Evolutionary conservation across 2,113 vertebrate species (phyloP).

Genomic region (Todiramphus chloris): DNA sequence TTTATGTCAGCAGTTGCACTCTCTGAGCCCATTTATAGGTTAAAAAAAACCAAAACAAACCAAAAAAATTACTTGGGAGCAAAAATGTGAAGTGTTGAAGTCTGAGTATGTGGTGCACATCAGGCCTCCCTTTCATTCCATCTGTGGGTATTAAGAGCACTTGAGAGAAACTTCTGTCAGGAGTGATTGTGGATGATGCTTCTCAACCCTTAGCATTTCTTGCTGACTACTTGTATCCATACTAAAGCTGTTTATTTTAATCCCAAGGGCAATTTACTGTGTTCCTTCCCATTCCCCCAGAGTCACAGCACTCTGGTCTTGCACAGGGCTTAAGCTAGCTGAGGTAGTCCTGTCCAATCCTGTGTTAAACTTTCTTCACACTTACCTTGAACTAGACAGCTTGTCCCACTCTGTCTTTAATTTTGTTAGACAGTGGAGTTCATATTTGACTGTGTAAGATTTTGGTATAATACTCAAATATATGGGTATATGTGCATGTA

Average conservation of each 20-base stretch:
- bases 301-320: neutral
- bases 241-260: neutral
- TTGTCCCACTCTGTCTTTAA: neutral
- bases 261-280: neutral
- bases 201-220: neutral
- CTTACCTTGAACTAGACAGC: neutral
- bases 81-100: neutral
- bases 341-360: neutral
- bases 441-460: neutral
- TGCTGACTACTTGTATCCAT: neutral
- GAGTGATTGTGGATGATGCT: neutral
- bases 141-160: neutral
- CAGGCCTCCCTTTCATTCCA: neutral
- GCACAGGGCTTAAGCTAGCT: neutral
- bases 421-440: neutral
- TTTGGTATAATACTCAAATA: neutral
- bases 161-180: neutral
- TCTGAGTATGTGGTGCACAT: neutral
- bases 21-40: neutral
- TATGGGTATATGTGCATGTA: fast-evolving
- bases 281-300: neutral
- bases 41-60: neutral
- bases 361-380: neutral
- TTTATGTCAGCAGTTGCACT: neutral
- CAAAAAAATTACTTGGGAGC: fast-evolving